These are phyloP conservation scores for Enteromius viviparus DNA, from an alignment of 2,797 vertebrate genomes.

Conservation along the genomic window DNA sequence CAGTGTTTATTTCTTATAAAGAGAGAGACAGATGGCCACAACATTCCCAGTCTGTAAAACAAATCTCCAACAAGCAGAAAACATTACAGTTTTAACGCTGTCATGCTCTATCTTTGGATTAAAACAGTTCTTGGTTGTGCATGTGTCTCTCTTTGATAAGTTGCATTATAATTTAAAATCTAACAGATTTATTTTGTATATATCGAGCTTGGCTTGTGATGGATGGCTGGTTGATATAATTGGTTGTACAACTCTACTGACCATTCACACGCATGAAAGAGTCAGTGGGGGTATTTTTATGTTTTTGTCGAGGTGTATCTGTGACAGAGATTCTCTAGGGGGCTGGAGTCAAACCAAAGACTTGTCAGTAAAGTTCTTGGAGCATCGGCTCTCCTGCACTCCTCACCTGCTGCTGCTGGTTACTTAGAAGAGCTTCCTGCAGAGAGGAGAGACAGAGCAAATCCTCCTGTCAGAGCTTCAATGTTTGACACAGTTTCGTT, in stretches of 20 bases:
- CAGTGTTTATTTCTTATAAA: background rate
- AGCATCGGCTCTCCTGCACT: slow-evolving; percentile 16
- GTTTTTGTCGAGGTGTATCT: slow-evolving; percentile 18
- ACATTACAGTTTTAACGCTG: background rate
- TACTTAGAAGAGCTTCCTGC: slow-evolving; percentile 19
- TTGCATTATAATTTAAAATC: background rate
- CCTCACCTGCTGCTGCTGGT: slow-evolving; percentile 27
- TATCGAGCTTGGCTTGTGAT: slow-evolving; percentile 1
- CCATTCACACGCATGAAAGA: slow-evolving; percentile 32
- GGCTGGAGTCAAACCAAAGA: slow-evolving; percentile 26
- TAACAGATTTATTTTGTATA: background rate
- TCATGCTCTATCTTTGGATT: background rate
- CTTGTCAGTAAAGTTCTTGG: slow-evolving; percentile 25
- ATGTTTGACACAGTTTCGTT: slow-evolving; percentile 27
- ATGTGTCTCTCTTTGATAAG: background rate
- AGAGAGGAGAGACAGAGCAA: slow-evolving; percentile 32
- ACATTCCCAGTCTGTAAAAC: background rate
- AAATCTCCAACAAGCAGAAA: slow-evolving; percentile 12
- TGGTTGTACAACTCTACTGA: slow-evolving; percentile 29
- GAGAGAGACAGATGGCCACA: slow-evolving; percentile 2
- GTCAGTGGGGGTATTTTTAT: background rate
- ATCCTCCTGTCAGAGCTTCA: slow-evolving; percentile 14
- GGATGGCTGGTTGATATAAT: slow-evolving; percentile 28
- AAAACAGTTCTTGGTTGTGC: background rate
- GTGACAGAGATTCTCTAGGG: slow-evolving; percentile 12